A percentile compares a stretch with the other conserved stretches of the same genome.
Evolutionary conservation across 1,140 invertebrate species (phyloP).

Genomic region (Halyomorpha halys): DNA sequence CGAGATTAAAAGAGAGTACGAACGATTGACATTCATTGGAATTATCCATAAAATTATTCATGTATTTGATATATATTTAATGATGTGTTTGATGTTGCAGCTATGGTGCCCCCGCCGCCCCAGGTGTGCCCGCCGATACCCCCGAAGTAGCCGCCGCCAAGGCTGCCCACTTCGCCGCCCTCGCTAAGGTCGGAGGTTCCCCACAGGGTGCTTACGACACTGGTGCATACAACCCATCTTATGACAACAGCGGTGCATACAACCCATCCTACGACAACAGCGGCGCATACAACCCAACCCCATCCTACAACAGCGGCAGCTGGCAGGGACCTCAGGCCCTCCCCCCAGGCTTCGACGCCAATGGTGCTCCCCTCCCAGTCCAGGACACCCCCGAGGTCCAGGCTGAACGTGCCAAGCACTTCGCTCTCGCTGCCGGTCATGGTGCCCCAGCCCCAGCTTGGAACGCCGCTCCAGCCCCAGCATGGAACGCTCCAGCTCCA

Average conservation of each 20-base stretch:
- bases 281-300: conserved; percentile 1
- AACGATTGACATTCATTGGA: no score
- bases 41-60: no score
- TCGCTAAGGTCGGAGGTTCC: conserved; percentile 30
- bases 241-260: background rate
- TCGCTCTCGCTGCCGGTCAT: conserved; percentile 20
- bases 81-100: background rate
- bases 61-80: no score
- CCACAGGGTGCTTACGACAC: conserved; percentile 15
- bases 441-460: conserved; percentile 22
- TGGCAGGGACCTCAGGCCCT: conserved; percentile 9
- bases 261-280: conserved; percentile 5
- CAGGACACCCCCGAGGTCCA: conserved; percentile 31
- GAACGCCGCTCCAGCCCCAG: conserved; percentile 23
- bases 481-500: conserved; percentile 32
- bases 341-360: conserved; percentile 38
- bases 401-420: conserved; percentile 30
- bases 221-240: conserved; percentile 6
- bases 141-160: conserved; percentile 33
- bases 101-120: background rate
- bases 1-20: no score
- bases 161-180: conserved; percentile 28
- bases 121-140: conserved; percentile 17
- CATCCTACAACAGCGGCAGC: background rate
- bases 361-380: conserved; percentile 33